Evolutionary conservation across 2,888 invertebrate genomes (phyloP).

Genomic region (Drosophila macrospina): DNA sequence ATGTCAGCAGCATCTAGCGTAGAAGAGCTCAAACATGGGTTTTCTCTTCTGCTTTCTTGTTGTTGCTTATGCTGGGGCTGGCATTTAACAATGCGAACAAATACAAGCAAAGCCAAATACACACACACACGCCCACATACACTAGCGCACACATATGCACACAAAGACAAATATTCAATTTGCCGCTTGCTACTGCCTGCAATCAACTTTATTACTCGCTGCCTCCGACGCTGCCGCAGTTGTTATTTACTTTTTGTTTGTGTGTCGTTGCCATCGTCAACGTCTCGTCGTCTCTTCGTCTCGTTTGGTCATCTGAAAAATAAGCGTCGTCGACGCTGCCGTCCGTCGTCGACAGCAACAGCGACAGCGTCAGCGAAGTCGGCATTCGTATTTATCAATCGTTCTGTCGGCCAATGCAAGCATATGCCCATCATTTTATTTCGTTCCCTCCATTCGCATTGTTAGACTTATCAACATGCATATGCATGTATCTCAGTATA

Average conservation of each 20-base stretch:
- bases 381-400: slow-evolving; percentile 71
- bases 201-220: slow-evolving; percentile 75
- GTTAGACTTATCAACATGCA: slow-evolving; percentile 67
- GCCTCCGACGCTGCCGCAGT: slow-evolving; percentile 39
- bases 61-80: slow-evolving; percentile 27
- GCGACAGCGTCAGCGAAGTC: slow-evolving; percentile 14
- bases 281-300: too few relatives aligned
- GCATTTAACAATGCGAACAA: slow-evolving; percentile 79
- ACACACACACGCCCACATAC: slow-evolving; percentile 20
- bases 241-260: slow-evolving; percentile 63
- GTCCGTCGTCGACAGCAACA: slow-evolving; percentile 19
- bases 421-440: slow-evolving; percentile 52
- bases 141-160: slow-evolving; percentile 22
- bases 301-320: slow-evolving; percentile 73
- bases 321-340: slow-evolving; percentile 41
- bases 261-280: slow-evolving; percentile 24
- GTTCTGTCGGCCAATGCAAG: slow-evolving; percentile 61
- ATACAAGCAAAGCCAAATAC: slow-evolving; percentile 49
- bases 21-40: slow-evolving; percentile 29
- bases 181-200: slow-evolving; percentile 69
- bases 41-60: slow-evolving; percentile 44
- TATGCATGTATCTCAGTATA: slow-evolving; percentile 7
- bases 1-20: slow-evolving; percentile 23
- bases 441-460: slow-evolving; percentile 49
- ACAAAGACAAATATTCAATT: slow-evolving; percentile 69